Base-by-base conservation (phyloP, 2,113 vertebrate genomes). In the Chaetops frenatus region DNA sequence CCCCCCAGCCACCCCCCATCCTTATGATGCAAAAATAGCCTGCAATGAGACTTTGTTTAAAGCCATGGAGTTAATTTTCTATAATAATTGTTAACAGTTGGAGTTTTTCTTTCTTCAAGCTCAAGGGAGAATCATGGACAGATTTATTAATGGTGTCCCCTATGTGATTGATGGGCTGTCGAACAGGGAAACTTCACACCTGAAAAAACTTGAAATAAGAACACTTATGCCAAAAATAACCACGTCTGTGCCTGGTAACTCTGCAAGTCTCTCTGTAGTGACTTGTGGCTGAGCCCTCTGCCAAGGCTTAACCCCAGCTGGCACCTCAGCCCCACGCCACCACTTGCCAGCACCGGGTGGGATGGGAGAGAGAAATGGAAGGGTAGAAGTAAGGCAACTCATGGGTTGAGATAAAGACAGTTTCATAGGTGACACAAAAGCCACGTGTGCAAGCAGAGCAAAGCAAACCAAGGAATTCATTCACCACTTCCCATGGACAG, bases 71-170 rank as follows among this genome's bases (percentile, higher is more conserved):
- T 96, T 96, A 96, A 95, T 97, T 96, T 96, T 93, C 92, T 93
- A 29, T 83, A 87, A 77, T 95, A 95, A 97, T 94, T 94, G 87
- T 92, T 94, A 97, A 94, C 93, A 92, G 96, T 96, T 95, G 94
- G 94, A 95, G 76, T 61, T 96, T 96, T 95, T 83, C 82, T 93
- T 94, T 88, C 88, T 86, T 65, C 72, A 64, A 35, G 82, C 96
- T 95, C 96, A 93, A 92, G 94, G 95, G 95, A 96, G 69, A 92
- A 90, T 72, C 57, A 72, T 2, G 16, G 94, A 95, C 96, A 93
- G 95, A 90, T 96, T 96, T 96, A 97, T 97, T 95, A 94, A 97
- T 97, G 92, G 80, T 94, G 88, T 95, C 90, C 88, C 56, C 60
- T 56, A 3, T 23, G 82, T 96, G 96, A 96, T 88, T 96, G 96